These are phyloP conservation scores for Sus scrofa DNA, from an alignment of 2,113 vertebrate genomes.

Conservation along the genomic window T2T-Sscrofa CM000828.6:71280501-71281000, in stretches of 20 bases:
- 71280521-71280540: not conserved
- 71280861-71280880: too few species aligned
- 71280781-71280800: not conserved
- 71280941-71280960: too few species aligned
- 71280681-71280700: not conserved
- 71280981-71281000: too few species aligned
- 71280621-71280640: not conserved
- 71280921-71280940: too few species aligned
- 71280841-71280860: not conserved
- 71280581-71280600: not conserved
- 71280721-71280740: not conserved
- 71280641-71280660: not conserved
- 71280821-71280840: not conserved
- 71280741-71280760: not conserved
- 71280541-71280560: not conserved
- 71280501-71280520: slow-evolving; percentile 44
- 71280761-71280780: not conserved
- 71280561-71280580: slow-evolving; percentile 24
- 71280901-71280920: too few species aligned
- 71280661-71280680: not conserved
- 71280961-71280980: too few species aligned
- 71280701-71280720: not conserved
- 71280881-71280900: too few species aligned
- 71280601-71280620: not conserved
- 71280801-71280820: not conserved